Conservation (phyloP, 2,113 vertebrate genomes). For the Asarcornis scutulata region DNA sequence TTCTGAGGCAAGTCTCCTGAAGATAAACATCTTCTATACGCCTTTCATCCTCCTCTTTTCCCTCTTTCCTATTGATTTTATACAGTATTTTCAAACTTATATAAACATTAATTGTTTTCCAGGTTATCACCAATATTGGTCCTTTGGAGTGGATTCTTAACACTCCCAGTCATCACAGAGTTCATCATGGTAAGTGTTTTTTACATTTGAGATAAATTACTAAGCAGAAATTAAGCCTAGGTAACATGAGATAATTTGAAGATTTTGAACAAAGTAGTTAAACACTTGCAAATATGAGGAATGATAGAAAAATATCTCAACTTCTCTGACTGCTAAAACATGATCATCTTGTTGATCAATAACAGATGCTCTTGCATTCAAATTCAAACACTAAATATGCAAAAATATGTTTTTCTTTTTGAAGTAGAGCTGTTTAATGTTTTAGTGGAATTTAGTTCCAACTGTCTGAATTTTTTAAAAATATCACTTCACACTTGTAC, state of each 20-base stretch:
- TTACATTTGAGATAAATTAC: not conserved
- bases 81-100: not conserved
- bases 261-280: not conserved
- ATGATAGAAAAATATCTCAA: not conserved
- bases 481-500: not conserved
- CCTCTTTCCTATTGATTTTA: not conserved
- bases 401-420: not conserved
- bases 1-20: not conserved
- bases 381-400: not conserved
- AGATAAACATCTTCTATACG: not conserved
- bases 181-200: slow-evolving; percentile 87
- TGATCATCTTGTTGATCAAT: not conserved
- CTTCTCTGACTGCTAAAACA: not conserved
- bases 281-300: not conserved
- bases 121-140: slow-evolving; percentile 87
- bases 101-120: not conserved
- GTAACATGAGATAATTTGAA: not conserved
- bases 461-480: not conserved
- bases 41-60: not conserved
- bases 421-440: not conserved
- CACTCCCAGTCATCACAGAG: slow-evolving; percentile 92
- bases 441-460: not conserved
- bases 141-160: slow-evolving; percentile 91
- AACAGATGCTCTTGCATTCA: not conserved
- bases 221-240: not conserved